These are phyloP conservation scores for Sinella curviseta DNA, from an alignment of 1,140 invertebrate species.

Conservation along the genomic window DNA sequence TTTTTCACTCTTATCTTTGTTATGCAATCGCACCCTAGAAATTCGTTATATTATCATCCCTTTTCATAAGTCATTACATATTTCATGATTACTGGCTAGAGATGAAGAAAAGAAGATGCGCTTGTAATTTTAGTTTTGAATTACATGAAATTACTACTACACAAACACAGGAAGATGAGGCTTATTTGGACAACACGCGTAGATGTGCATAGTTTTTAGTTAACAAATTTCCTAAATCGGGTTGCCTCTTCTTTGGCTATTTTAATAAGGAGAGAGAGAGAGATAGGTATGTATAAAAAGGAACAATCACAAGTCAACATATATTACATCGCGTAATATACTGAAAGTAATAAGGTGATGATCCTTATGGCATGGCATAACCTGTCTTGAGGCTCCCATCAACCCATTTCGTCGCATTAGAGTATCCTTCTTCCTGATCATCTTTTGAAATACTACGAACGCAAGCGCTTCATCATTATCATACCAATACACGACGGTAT, in stretches of 20 bases:
- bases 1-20: neutral
- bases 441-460: neutral
- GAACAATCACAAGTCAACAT: neutral
- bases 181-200: neutral
- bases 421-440: constrained; percentile 8
- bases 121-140: neutral
- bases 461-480: neutral
- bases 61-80: neutral
- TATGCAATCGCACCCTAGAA: constrained; percentile 12
- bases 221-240: neutral
- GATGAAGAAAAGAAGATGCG: neutral
- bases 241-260: neutral
- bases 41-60: neutral
- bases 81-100: neutral
- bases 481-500: neutral
- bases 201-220: neutral
- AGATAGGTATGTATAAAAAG: neutral
- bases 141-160: neutral
- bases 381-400: constrained; percentile 9
- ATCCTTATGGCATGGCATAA: neutral
- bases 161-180: neutral
- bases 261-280: neutral
- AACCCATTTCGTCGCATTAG: constrained; percentile 7
- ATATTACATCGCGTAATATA: too few species aligned
- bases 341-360: too few species aligned